A percentile compares a stretch with the other conserved stretches of the same genome.
These are phyloP conservation scores for Apeira syringaria DNA, from an alignment of 2,888 invertebrate species.

Conservation along the genomic window DNA sequence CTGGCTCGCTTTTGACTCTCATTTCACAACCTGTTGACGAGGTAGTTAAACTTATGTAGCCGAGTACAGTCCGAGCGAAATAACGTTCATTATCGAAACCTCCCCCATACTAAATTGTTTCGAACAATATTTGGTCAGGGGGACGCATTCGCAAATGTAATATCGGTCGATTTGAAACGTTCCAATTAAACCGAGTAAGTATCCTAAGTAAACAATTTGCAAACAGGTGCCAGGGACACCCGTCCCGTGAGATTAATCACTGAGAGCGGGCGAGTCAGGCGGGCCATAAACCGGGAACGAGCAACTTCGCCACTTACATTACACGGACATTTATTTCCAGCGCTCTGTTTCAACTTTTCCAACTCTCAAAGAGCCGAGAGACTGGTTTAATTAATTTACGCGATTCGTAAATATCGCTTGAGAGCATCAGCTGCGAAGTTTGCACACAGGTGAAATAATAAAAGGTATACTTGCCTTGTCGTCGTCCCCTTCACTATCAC, in stretches of 20 bases:
- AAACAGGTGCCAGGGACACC: constrained; percentile 46
- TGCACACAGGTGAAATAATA: constrained; percentile 38
- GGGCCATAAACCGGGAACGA: constrained; percentile 71
- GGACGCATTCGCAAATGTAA: constrained; percentile 23
- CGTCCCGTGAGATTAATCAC: constrained; percentile 68
- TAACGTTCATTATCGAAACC: constrained; percentile 36
- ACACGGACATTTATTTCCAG: constrained; percentile 77
- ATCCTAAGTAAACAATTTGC: constrained; percentile 44
- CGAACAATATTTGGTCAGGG: constrained; percentile 31
- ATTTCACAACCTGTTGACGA: constrained; percentile 80
- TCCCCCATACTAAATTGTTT: constrained; percentile 27
- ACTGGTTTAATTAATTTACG: constrained; percentile 72
- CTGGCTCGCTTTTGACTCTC: constrained; percentile 64
- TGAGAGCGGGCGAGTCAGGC: constrained; percentile 51
- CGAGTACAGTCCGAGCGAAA: constrained; percentile 56
- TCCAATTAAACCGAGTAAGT: constrained; percentile 42
- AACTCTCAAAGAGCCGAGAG: constrained; percentile 62
- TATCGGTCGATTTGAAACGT: constrained; percentile 28
- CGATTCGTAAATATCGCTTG: constrained; percentile 56
- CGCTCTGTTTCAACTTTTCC: constrained; percentile 71
- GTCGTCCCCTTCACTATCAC: constrained; percentile 97
- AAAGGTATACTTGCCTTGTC: constrained; percentile 89
- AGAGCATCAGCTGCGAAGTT: constrained; percentile 42
- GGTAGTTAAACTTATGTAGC: constrained; percentile 63
- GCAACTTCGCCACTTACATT: constrained; percentile 78